Evolutionary conservation across 2,888 invertebrate species (phyloP), one percentile per base, ranked within the genome.

Genomic region (Physocephala rufipes): DNA sequence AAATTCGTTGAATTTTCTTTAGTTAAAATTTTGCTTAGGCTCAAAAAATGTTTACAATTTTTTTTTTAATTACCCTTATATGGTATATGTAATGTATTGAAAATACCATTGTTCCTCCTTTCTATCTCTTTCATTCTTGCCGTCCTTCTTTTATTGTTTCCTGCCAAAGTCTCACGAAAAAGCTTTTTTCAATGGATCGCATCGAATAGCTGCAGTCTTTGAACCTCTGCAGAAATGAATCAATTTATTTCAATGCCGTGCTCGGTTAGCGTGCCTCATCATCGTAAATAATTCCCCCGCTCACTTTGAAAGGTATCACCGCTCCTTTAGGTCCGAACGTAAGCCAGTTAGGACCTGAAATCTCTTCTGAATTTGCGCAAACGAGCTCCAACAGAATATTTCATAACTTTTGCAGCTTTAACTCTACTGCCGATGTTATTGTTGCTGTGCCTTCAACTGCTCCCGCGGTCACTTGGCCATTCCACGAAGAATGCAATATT

Each of bases 241-340:
- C 76, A 77, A 77, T 77, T 77, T 77, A 76, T 77, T 73, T 75
- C 68, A n/a, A 26, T 30, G 61, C 59, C 61, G 65, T 59, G 69
- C 66, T 59, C 67, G 53, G 71, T 70, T 76, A 61, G 75, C 78
- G 76, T 78, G 78, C 75, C 73, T 74, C 74, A 76, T 73, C 75
- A 76, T 77, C 77, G 75, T 78, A 78, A 78, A 78, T 77, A 75
- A 75, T 75, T 73, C n/a, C n/a, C 73, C 70, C 66, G 65, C 43
- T 51, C 51, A 43, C 24, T 26, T 19, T 36, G 58, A 67, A 45
- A 58, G 45, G 49, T 26, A 51, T n/a, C n/a, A n/a, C n/a, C n/a
- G n/a, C n/a, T n/a, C n/a, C n/a, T n/a, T n/a, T n/a, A n/a, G n/a
- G n/a, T n/a, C 58, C 67, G 16, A 53, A 28, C 21, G 51, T 43